These are phyloP conservation scores for Acanthaster planci DNA, from an alignment of 35 echinoderm and acorn worm species.

Conservation along the genomic window DNA sequence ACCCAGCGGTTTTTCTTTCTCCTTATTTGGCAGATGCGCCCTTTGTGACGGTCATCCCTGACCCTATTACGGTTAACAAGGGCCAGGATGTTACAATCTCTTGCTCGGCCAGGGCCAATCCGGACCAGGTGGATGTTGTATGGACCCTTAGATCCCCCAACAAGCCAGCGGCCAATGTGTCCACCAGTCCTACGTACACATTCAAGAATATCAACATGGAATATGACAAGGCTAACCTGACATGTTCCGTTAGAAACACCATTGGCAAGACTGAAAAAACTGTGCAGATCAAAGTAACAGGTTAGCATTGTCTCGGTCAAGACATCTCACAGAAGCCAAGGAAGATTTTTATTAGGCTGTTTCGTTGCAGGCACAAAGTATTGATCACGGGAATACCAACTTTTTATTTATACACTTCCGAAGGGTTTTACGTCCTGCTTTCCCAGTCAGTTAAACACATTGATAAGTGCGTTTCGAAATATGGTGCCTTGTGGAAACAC, in stretches of 20 bases:
- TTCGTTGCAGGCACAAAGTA: neutral
- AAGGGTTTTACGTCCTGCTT: no score
- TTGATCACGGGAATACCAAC: no score
- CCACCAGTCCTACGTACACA: neutral
- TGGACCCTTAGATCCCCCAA: neutral
- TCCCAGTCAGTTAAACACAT: no score
- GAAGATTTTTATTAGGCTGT: neutral
- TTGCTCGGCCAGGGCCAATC: neutral
- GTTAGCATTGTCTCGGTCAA: neutral
- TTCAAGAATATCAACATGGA: neutral
- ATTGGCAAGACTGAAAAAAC: neutral
- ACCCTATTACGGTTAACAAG: neutral
- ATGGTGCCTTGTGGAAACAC: no score
- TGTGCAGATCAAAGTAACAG: neutral
- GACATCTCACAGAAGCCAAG: neutral
- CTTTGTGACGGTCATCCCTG: neutral
- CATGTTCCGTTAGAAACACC: neutral
- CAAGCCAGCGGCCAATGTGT: neutral
- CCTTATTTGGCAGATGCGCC: neutral
- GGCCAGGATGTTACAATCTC: neutral
- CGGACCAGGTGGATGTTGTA: neutral
- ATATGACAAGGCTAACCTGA: conserved; percentile 1
- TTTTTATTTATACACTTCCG: no score
- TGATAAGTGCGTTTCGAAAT: no score
- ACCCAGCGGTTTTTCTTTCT: no score